Base-by-base conservation (phyloP, 2,888 invertebrate species). In the Alitta virens region DNA sequence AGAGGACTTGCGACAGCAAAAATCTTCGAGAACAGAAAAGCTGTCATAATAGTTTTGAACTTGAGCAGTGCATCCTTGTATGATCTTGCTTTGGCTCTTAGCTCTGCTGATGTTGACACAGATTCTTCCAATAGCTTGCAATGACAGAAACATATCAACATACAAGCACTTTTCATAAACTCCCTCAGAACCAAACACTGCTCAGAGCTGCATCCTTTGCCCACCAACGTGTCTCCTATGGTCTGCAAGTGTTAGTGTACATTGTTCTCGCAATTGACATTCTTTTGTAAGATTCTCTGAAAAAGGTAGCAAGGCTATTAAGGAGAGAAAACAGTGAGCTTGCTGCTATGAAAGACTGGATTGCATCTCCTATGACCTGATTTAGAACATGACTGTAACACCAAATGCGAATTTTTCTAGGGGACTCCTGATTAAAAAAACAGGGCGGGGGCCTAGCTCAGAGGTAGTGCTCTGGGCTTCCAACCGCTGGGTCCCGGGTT, bases 211-310 rank as follows among this genome's bases (percentile, higher is more conserved):
- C 49, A 49, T 49, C 49, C 16, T 49, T 49, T 49, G 49, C 3
- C 49, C 49, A 49, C 49, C 49, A 49, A 3, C 49, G 49, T 49
- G 23, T 49, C 49, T 9, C 18, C 49, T 49, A 21, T 49, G 16
- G 49, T 49, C 49, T 49, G 49, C 49, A 49, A 49, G 16, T n/a
- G 23, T n/a, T 49, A 16, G 5, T 5, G 3, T 23, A 16, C 5
- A 49, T 49, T 49, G 5, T 16, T 49, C 49, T 21, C 49, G 16
- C 16, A 49, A 23, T 7, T 16, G 7, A 49, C 18, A 49, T 78
- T 81, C 90, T 33, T 33, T 33, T 33, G 33, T 33, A 12, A 12
- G 33, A 33, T 33, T 33, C 33, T 12, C 33, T 33, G 33, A 33
- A 33, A 16, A 49, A 21, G 7, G 16, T n/a, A 49, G 49, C 23